Conservation (phyloP, 2,113 vertebrate species). For the Choloepus hoffmanni region DNA sequence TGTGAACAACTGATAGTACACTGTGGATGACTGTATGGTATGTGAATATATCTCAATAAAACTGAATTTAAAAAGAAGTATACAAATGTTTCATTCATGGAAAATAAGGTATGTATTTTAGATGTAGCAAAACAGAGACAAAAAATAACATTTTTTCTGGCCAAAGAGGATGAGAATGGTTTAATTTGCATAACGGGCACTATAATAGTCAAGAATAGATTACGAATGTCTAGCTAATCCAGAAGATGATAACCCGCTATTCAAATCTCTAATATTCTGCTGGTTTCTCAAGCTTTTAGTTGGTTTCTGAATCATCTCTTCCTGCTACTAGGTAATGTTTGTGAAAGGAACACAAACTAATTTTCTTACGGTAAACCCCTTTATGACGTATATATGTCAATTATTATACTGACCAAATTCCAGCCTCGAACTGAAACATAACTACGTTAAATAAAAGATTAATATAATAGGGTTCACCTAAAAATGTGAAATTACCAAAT, state of each 20-base stretch:
- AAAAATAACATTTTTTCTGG: not conserved
- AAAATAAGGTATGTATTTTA: not conserved
- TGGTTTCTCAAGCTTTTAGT: not conserved
- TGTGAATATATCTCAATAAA: no score
- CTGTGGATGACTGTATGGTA: no score
- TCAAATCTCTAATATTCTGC: not conserved
- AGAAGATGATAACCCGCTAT: not conserved
- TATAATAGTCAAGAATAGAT: not conserved
- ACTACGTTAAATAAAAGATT: not conserved
- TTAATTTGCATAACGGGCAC: not conserved
- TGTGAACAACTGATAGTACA: no score
- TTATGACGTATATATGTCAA: not conserved
- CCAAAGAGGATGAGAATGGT: not conserved
- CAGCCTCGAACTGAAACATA: constrained; percentile 41
- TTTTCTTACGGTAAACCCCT: constrained; percentile 26
- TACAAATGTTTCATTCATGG: not conserved
- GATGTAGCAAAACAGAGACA: not conserved
- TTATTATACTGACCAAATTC: not conserved
- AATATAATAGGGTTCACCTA: not conserved
- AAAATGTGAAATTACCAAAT: constrained; percentile 35
- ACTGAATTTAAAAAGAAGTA: no score
- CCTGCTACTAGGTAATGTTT: not conserved
- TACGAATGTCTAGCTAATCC: not conserved
- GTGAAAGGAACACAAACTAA: constrained; percentile 36
- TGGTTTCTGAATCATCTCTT: constrained; percentile 5